Base-by-base conservation (phyloP, 2,888 invertebrate species). In the Chorisops tibialis region DNA sequence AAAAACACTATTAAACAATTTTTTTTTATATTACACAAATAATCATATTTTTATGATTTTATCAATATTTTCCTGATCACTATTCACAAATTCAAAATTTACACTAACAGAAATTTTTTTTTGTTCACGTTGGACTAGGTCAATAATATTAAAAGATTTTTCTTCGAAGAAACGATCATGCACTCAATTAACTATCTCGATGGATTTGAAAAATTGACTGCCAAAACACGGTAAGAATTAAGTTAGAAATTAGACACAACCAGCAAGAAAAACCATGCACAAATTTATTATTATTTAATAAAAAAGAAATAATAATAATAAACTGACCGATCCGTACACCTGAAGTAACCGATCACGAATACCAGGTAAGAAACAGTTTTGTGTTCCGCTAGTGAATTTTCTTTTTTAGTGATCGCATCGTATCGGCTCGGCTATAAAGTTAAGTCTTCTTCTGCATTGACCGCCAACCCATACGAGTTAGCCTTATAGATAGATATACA, bases 331-430 rank as follows among this genome's bases (percentile, higher is more conserved):
- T 75, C 78, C 73, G 77, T 70, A 75, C 77, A 72, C 75, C 71
- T 75, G 74, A 74, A 75, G 68, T 69, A 68, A 70, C 74, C 73
- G 73, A 72, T 74, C 72, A 71, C 75, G 75, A 77, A 77, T 77
- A 77, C 61, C 59, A 51, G 54, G 35, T 59, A 47, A 62, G 62
- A 61, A 50, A 63, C 62, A 52, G 63, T 65, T 61, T 60, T 51
- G 59, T 63, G 58, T 61, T 61, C 61, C 63, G 65, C 54, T 65
- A 65, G 59, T 35, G 48, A 21, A 59, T 59, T 58, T 48, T 59
- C 47, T 59, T 45, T n/a, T 45, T 30, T 58, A 37, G 30, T 41
- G 54, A 45, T 56, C 52, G 39, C 35, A 12, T 12, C 52, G 21
- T 19, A 48, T 48, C 48, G 24, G 24, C 43, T 9, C 24, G 52